Base-by-base conservation (phyloP, 2,797 vertebrate species). In the Spinus pinus region DNA sequence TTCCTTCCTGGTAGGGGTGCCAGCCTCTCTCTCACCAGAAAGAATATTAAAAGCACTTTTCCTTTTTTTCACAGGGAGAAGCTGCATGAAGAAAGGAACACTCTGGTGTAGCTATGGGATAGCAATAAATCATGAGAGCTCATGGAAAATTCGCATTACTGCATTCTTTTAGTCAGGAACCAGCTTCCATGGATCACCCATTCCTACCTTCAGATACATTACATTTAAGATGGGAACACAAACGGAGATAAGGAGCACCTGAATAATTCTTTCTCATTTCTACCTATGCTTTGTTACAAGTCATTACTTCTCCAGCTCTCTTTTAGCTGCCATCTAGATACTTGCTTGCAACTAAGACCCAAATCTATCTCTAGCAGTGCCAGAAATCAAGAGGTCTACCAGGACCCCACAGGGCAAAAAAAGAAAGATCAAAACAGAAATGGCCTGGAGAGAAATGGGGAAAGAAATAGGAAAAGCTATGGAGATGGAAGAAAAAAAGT, bases 11-110 rank as follows among this genome's bases (percentile, higher is more conserved):
- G 82, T 62, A 92, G 81, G 81, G 87, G 79, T 92, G 75, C 89
- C 91, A 88, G 91, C 44, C 79, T 72, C 42, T 42, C 87, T 90
- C 79, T 91, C 77, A 60, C 25, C 72, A 83, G 82, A 75, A 62
- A 94, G 70, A 81, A 37, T n/a, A 86, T 67, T 69, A 83, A 93
- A 95, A 91, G 62, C 73, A 62, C 69, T 95, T 84, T 78, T 85
- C 62, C 60, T 80, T 56, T 47, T 88, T 61, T 54, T 94, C 81
- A 41, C 6, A 15, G 84, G 37, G 41, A 96, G 75, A 89, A 51
- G 56, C 64, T 87, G 71, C 74, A 58, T n/a, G 78, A 87, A 84
- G 73, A 69, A 91, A 51, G 47, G 58, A 92, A 75, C 0, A 6
- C 51, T 95, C 42, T 19, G n/a, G 88, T 23, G 47, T 28, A 62